Evolutionary conservation across 2,113 vertebrate species (phyloP).

Genomic region (Holacanthus passer): DNA sequence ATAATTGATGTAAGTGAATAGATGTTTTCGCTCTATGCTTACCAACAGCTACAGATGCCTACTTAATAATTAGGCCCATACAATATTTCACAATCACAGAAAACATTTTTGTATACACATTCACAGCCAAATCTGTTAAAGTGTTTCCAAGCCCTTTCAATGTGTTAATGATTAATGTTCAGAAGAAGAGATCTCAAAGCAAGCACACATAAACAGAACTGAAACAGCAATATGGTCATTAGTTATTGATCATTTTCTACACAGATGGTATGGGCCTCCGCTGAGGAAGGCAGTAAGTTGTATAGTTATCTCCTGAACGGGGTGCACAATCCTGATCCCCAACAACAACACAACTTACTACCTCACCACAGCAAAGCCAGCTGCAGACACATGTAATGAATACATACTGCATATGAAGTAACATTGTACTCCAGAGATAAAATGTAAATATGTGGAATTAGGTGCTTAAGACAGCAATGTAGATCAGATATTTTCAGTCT

Average conservation of each 20-base stretch:
- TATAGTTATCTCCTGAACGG: constrained; percentile 95
- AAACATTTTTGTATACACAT: constrained; percentile 4
- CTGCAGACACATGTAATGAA: constrained; percentile 9
- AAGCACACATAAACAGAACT: background rate
- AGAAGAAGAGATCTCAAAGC: background rate
- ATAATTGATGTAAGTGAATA: background rate
- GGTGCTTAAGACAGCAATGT: background rate
- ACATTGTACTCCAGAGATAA: constrained; percentile 3
- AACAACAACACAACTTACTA: constrained; percentile 99
- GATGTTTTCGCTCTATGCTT: no score
- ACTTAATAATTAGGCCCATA: background rate
- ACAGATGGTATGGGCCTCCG: constrained; percentile 51
- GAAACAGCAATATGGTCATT: background rate
- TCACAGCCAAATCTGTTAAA: fast-evolving
- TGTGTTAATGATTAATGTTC: background rate
- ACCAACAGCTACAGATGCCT: background rate
- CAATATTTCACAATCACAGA: background rate
- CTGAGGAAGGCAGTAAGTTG: constrained; percentile 96
- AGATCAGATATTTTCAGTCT: background rate
- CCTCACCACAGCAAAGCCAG: constrained; percentile 87
- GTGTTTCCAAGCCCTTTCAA: background rate
- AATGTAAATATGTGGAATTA: background rate
- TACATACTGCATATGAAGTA: background rate
- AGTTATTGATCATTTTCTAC: background rate
- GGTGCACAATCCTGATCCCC: constrained; percentile 89